Conservation (phyloP, 2,797 vertebrate genomes). For the Decapterus maruadsi region DNA sequence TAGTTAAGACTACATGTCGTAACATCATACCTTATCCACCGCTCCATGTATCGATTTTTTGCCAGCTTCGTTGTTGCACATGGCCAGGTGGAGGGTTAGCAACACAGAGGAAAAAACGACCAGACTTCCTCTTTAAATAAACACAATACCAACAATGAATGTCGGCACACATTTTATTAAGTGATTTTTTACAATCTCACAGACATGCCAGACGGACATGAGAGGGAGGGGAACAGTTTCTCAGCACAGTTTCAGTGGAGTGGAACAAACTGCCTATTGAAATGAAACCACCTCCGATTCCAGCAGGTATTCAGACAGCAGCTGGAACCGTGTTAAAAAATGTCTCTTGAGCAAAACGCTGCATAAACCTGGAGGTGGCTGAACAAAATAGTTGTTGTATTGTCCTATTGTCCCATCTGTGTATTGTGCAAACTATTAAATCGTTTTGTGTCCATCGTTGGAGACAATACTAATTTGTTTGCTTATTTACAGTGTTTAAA, state of each 20-base stretch:
- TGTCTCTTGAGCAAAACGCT: constrained; percentile 17
- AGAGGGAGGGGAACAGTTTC: neutral
- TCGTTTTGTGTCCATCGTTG: constrained; percentile 15
- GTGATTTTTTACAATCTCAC: neutral
- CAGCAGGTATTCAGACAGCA: constrained; percentile 21
- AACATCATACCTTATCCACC: no score
- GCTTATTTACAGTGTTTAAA: constrained; percentile 3
- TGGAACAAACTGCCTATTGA: constrained; percentile 38
- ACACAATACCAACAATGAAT: neutral
- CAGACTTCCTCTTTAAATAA: no score
- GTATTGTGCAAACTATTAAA: neutral
- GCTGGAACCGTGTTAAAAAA: constrained; percentile 14
- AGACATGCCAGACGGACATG: neutral
- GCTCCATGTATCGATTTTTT: no score
- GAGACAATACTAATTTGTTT: neutral
- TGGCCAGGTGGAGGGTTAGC: no score
- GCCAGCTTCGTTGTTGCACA: no score
- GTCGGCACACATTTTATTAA: neutral
- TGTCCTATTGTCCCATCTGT: constrained; percentile 12
- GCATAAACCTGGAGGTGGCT: neutral
- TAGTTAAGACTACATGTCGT: no score
- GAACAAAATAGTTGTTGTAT: neutral
- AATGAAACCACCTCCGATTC: constrained; percentile 11
- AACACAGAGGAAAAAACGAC: no score
- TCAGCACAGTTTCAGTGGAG: constrained; percentile 6